phyloP scores from a whole-genome alignment of 2,888 invertebrate species.

The Trissonchulus sp. region DNA sequence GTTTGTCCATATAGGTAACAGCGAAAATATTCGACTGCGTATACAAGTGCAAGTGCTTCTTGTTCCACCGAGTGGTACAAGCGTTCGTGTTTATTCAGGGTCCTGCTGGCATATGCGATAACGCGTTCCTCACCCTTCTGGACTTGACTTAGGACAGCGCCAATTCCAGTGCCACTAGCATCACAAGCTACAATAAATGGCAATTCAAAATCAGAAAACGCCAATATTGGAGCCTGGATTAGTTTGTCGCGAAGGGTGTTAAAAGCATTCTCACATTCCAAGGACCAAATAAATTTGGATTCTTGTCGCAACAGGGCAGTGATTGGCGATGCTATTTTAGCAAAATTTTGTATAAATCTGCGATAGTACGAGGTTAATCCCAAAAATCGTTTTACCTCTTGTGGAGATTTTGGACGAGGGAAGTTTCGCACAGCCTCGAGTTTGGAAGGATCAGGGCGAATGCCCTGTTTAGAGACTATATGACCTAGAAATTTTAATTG shows the following conservation, averaged over 20 bases:
- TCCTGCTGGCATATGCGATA: slow-evolving; percentile 31
- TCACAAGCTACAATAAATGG: too few species aligned
- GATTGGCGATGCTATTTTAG: too few species aligned
- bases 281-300: too few species aligned
- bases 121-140: slow-evolving; percentile 18
- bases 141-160: too few species aligned
- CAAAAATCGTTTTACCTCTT: not conserved
- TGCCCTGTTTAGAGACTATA: not conserved
- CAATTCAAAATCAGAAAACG: too few species aligned
- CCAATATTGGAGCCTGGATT: too few species aligned
- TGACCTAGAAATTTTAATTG: not conserved
- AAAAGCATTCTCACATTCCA: too few species aligned
- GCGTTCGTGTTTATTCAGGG: slow-evolving; percentile 23
- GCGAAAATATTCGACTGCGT: slow-evolving; percentile 32
- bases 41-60: slow-evolving; percentile 34
- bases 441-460: not conserved
- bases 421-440: not conserved
- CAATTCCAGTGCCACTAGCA: too few species aligned
- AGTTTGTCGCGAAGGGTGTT: too few species aligned
- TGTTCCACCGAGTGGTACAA: slow-evolving; percentile 33
- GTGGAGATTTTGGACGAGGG: not conserved
- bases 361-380: slow-evolving; percentile 9
- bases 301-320: too few species aligned
- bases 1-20: slow-evolving; percentile 7
- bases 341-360: too few species aligned